Evolutionary conservation across 2,797 vertebrate species (phyloP), one percentile per base, ranked within the genome.

Genomic region (Syncerus caffer): DNA sequence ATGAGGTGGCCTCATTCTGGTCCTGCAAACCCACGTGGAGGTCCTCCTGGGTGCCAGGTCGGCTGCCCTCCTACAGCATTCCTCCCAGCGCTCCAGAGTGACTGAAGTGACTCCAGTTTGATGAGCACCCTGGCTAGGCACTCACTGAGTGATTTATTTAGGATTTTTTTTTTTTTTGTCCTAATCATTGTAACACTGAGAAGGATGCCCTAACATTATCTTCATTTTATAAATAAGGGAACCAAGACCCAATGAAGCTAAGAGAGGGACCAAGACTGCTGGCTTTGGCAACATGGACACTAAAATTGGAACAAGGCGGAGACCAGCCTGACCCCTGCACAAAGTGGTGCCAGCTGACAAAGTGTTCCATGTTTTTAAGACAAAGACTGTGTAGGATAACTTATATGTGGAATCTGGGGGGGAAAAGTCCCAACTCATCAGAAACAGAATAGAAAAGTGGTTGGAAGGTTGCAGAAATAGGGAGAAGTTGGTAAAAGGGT

Each of bases 311-410:
- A n/a, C 0, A 0, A n/a, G 17, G 19, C 7, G 23, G 34, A 29
- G 16, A 17, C 21, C 29, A 34, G 34, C 93, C 4, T 1, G 45
- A 51, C 16, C 88, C 45, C 17, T 6, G 4, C 1, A 7, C 38
- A 53, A 25, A 31, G 14, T 16, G 4, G 4, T 0, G 1, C 67
- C 47, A 29, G 34, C 12, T 53, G 13, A 31, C 1, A 0, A 57
- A 38, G 9, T 9, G 0, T 55, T 19, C 53, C 11, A 2, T 4
- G 15, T 64, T 57, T 45, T 50, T 80, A 91, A 57, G 82, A 80
- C 25, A 25, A 25, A 50, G 25, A n/a, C 34, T 45, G 34, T 23
- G 31, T 55, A 31, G 50, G 25, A 11, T 34, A 38, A 57, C 34
- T 79, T 64, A 79, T 19, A 91, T 38, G 38, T 57, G 38, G 25